These are phyloP conservation scores for Caenorhabditis drosophilae DNA, from an alignment of 2,888 invertebrate genomes.

Conservation along the genomic window DNA sequence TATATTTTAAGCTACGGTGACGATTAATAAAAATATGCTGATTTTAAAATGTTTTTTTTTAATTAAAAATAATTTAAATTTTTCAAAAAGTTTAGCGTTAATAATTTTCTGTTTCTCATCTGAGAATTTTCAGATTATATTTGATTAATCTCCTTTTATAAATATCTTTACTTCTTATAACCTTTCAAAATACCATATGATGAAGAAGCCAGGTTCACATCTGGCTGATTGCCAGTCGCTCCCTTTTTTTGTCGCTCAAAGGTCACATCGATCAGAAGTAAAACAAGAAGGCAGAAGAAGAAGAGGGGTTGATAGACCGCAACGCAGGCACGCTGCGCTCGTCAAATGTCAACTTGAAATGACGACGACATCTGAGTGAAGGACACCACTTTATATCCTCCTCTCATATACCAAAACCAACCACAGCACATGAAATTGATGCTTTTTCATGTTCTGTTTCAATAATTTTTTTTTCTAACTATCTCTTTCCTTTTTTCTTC, in stretches of 20 bases:
- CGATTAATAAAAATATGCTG: no score
- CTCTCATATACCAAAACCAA: no score
- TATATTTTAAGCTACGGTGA: no score
- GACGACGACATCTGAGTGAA: background rate
- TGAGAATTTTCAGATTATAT: no score
- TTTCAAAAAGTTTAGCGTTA: no score
- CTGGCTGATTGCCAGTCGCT: constrained; percentile 12
- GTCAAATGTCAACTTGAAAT: constrained; percentile 39
- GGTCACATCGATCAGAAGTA: constrained; percentile 9
- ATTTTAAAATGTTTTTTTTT: no score
- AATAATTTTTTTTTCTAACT: background rate
- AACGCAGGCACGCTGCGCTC: constrained; percentile 33
- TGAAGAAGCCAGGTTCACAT: constrained; percentile 5
- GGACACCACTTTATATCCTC: background rate
- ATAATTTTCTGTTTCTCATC: no score
- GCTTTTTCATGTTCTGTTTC: background rate
- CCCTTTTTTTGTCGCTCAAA: constrained; percentile 9
- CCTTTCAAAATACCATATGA: background rate
- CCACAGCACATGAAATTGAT: no score
- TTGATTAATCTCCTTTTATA: no score
- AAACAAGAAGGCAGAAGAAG: background rate
- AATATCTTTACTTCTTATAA: no score
- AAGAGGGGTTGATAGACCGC: constrained; percentile 10
- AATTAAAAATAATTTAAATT: no score
- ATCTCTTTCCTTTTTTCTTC: constrained; percentile 1